Conservation (phyloP, 2,888 invertebrate species). For the Pseudococcus longispinus region DNA sequence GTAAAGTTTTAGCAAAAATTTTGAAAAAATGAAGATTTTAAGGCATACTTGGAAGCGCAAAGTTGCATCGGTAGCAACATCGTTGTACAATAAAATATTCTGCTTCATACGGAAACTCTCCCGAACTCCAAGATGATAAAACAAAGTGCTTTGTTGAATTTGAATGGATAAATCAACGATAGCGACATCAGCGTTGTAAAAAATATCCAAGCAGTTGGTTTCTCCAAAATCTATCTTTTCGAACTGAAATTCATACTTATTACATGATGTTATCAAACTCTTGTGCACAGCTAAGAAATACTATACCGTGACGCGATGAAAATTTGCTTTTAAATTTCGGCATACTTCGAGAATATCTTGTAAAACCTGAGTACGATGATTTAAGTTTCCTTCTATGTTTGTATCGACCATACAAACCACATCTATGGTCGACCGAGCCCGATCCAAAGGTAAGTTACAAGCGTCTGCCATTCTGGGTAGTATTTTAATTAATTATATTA, state of each 20-base stretch:
- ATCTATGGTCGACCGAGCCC: constrained; percentile 70
- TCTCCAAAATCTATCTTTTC: constrained; percentile 98
- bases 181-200: constrained; percentile 98
- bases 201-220: constrained; percentile 89
- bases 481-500: neutral
- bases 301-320: constrained; percentile 81
- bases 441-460: neutral
- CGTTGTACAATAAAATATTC: constrained; percentile 87
- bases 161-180: constrained; percentile 92
- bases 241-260: constrained; percentile 70
- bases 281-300: neutral
- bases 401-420: constrained; percentile 87
- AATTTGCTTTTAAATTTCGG: constrained; percentile 77
- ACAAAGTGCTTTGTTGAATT: constrained; percentile 89
- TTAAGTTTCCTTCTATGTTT: constrained; percentile 74
- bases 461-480: neutral
- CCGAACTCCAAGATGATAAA: constrained; percentile 95
- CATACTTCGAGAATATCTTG: constrained; percentile 87
- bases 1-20: neutral
- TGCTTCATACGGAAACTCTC: constrained; percentile 98
- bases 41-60: constrained; percentile 79
- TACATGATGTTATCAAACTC: too few relatives aligned
- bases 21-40: neutral
- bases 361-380: constrained; percentile 79
- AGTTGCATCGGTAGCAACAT: constrained; percentile 86